Evolutionary conservation across 2,888 invertebrate species (phyloP).

Genomic region (Mesoligia furuncula): DNA sequence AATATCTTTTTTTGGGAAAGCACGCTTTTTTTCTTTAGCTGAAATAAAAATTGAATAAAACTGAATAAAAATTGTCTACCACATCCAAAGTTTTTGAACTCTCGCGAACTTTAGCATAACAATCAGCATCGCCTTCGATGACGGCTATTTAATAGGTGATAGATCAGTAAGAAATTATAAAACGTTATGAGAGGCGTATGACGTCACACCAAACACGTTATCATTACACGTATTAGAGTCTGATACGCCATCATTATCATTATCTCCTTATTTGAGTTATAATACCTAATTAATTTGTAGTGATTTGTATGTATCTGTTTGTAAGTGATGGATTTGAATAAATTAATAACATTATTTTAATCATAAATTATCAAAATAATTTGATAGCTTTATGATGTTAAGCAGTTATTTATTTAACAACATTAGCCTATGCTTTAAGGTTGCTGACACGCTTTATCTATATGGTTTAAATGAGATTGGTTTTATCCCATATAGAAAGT

Average conservation of each 20-base stretch:
- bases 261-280: conserved; percentile 48
- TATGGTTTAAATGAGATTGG: conserved; percentile 44
- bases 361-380: conserved; percentile 61
- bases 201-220: conserved; percentile 31
- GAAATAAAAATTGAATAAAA: too few species aligned
- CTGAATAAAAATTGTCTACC: background rate
- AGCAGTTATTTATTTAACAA: conserved; percentile 56
- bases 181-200: background rate
- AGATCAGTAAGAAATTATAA: conserved; percentile 17
- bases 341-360: conserved; percentile 58
- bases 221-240: conserved; percentile 20
- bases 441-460: conserved; percentile 52
- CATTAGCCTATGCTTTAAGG: conserved; percentile 46
- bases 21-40: too few species aligned
- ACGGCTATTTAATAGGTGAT: conserved; percentile 1
- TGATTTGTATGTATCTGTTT: conserved; percentile 62
- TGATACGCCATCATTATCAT: conserved; percentile 40
- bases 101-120: background rate
- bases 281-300: conserved; percentile 57
- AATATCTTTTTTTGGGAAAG: background rate
- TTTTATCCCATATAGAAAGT: conserved; percentile 22
- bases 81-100: background rate
- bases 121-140: background rate
- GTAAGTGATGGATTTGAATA: conserved; percentile 64
- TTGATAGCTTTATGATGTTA: conserved; percentile 62